Percentiles rank a stretch among this genome's conserved stretches.
phyloP scores from a whole-genome alignment of 2,888 invertebrate species.

The Leptura quadrifasciata region DNA sequence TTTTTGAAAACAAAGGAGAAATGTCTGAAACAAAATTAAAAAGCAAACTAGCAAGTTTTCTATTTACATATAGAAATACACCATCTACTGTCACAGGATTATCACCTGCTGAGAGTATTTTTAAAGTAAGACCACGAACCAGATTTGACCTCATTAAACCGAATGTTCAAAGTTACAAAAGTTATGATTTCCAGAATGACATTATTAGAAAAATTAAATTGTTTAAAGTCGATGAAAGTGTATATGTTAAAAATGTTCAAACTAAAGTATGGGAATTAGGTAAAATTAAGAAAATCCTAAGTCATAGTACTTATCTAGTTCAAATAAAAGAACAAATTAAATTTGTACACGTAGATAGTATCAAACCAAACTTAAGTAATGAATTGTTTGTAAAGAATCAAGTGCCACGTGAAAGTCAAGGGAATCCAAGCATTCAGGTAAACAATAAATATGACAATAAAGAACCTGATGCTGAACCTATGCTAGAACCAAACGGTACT shows the following conservation, averaged over 20 bases:
- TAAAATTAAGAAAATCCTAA: conserved; percentile 31
- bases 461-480: too few species aligned
- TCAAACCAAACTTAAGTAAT: conserved; percentile 18
- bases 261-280: conserved; percentile 36
- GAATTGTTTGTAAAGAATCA: background rate
- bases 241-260: conserved; percentile 38
- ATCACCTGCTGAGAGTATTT: conserved; percentile 36
- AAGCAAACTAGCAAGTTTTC: too few species aligned
- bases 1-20: too few species aligned
- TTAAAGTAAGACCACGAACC: conserved; percentile 45
- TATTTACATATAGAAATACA: conserved; percentile 39
- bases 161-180: background rate
- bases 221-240: conserved; percentile 8
- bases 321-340: conserved; percentile 20
- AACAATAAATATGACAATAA: too few species aligned
- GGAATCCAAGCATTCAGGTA: too few species aligned
- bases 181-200: background rate
- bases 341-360: conserved; percentile 30
- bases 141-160: conserved; percentile 45
- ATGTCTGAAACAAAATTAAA: too few species aligned
- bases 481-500: too few species aligned
- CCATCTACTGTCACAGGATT: conserved; percentile 34
- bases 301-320: conserved; percentile 35
- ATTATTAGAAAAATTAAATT: conserved; percentile 18
- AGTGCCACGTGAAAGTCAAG: too few species aligned